These are phyloP conservation scores for Pipistrellus nathusii DNA, from an alignment of 2,797 vertebrate genomes.

Conservation along the genomic window DNA sequence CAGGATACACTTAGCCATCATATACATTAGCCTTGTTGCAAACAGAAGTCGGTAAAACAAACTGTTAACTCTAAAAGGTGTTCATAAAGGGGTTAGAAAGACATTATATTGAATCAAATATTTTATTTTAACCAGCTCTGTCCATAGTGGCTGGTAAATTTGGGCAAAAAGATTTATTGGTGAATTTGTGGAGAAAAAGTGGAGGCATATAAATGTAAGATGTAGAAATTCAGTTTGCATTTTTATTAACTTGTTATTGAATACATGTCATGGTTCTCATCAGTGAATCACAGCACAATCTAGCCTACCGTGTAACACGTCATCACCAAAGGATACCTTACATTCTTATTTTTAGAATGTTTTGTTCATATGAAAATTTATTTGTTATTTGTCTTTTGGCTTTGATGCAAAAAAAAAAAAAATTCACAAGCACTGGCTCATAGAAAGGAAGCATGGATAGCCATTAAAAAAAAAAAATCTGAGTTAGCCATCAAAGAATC, in stretches of 20 bases:
- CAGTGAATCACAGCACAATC: neutral
- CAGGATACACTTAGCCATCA: neutral
- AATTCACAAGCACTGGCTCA: neutral
- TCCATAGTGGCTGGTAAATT: slow-evolving; percentile 54
- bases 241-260: slow-evolving; percentile 64
- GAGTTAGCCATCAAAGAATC: slow-evolving; percentile 23
- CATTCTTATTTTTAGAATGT: slow-evolving; percentile 62
- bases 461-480: neutral
- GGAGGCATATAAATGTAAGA: neutral
- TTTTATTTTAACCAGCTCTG: slow-evolving; percentile 58
- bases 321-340: neutral
- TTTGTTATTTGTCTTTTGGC: slow-evolving; percentile 36
- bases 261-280: neutral
- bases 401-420: slow-evolving; percentile 2
- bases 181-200: slow-evolving; percentile 47
- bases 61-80: neutral
- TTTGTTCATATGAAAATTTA: slow-evolving; percentile 48
- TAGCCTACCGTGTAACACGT: neutral
- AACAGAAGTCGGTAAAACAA: neutral
- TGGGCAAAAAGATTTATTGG: slow-evolving; percentile 33
- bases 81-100: neutral
- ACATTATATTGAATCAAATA: neutral
- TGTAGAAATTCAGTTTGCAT: neutral
- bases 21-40: neutral
- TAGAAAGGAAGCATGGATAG: slow-evolving; percentile 43